phyloP scores from a whole-genome alignment of 2,113 vertebrate genomes.

The Poicephalus meyeri region DNA sequence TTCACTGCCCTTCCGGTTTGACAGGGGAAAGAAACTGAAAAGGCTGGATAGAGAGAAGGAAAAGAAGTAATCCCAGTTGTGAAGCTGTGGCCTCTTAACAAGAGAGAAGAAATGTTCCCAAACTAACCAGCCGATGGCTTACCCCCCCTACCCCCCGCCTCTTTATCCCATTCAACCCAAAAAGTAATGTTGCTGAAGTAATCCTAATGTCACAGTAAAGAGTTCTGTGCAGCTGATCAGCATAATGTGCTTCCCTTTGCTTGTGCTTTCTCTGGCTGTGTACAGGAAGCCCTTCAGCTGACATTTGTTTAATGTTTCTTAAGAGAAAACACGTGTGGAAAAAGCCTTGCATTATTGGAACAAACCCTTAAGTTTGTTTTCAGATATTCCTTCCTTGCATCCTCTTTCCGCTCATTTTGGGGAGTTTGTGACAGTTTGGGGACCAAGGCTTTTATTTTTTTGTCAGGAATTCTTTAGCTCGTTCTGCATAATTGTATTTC shows the following conservation, averaged over 20 bases:
- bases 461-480: background rate
- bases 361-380: background rate
- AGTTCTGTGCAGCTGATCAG: slow-evolving; percentile 18
- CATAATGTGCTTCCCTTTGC: slow-evolving; percentile 33
- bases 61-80: slow-evolving; percentile 44
- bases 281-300: background rate
- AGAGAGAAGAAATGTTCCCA: slow-evolving; percentile 40
- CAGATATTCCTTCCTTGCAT: background rate
- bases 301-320: background rate
- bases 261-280: background rate
- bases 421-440: background rate
- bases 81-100: slow-evolving; percentile 34
- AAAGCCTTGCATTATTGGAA: background rate
- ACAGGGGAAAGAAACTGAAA: slow-evolving; percentile 46
- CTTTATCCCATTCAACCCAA: background rate
- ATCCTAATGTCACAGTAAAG: slow-evolving; percentile 36
- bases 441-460: background rate
- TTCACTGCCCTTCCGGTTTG: slow-evolving; percentile 39
- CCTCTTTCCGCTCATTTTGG: background rate
- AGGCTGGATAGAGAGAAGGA: slow-evolving; percentile 30
- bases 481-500: background rate
- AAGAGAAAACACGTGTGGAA: background rate
- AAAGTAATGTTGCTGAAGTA: slow-evolving; percentile 60
- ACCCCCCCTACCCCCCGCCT: no score
- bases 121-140: slow-evolving; percentile 11